Percentiles rank a stretch among this genome's conserved stretches.
Evolutionary conservation across 2,113 vertebrate species (phyloP).

Genomic region (Esox niger): DNA sequence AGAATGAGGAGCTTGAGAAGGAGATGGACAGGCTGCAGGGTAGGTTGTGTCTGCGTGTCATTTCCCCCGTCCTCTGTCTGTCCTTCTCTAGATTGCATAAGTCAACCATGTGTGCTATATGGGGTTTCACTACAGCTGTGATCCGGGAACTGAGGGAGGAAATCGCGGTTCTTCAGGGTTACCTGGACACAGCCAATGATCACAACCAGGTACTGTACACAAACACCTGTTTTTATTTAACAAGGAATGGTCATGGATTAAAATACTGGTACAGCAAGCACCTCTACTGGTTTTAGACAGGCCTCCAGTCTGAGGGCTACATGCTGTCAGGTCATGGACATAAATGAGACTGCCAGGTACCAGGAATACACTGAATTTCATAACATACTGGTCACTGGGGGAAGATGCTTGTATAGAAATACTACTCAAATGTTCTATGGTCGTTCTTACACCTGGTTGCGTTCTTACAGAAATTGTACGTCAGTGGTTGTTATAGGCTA

Average conservation of each 20-base stretch:
- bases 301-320: too few species aligned
- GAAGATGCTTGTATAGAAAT: conserved; percentile 1
- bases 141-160: conserved; percentile 70
- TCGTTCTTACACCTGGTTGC: neutral
- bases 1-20: conserved; percentile 65
- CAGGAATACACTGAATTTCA: too few species aligned
- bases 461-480: neutral
- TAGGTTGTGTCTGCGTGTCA: conserved; percentile 45
- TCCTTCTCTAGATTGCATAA: neutral
- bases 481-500: neutral
- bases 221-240: too few species aligned
- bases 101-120: neutral
- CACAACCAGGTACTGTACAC: conserved; percentile 75
- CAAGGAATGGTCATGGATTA: too few species aligned
- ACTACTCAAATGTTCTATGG: neutral
- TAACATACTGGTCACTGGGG: neutral
- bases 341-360: too few species aligned
- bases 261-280: too few species aligned
- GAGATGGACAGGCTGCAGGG: conserved; percentile 66
- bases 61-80: neutral
- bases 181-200: conserved; percentile 74
- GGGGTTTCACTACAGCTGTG: conserved; percentile 51
- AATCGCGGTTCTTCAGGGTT: conserved; percentile 60
- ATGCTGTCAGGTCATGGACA: too few species aligned
- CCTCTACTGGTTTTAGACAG: too few species aligned